phyloP scores from a whole-genome alignment of 1,140 invertebrate genomes.

The Pseudachorutes palmiensis region DNA sequence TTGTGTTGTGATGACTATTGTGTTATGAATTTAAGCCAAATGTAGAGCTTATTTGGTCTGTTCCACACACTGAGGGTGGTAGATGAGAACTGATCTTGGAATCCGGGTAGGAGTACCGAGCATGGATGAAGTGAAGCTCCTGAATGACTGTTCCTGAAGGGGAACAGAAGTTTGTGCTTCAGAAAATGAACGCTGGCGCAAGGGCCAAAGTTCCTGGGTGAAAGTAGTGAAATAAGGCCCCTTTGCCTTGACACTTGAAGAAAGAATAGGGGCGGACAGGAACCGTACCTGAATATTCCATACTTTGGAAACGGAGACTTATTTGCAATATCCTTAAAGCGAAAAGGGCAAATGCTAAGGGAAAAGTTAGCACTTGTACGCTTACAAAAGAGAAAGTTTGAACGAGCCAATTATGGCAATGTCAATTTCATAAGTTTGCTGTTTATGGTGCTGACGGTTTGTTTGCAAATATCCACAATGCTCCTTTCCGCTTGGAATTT shows the following conservation, averaged over 20 bases:
- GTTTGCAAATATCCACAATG: conserved; percentile 4
- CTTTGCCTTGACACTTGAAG: neutral
- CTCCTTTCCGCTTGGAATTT: too few relatives aligned
- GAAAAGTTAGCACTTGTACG: neutral
- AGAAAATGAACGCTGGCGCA: neutral
- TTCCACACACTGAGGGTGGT: neutral
- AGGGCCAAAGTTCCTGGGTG: neutral
- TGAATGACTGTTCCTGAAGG: neutral
- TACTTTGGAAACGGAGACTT: too few relatives aligned
- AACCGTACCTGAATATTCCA: too few relatives aligned
- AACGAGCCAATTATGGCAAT: conserved; percentile 1
- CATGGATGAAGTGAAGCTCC: neutral
- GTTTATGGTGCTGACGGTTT: neutral
- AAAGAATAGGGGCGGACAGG: too few relatives aligned
- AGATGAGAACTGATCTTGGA: neutral
- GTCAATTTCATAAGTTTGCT: conserved; percentile 3
- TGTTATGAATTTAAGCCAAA: neutral
- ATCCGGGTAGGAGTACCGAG: neutral
- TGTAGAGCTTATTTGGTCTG: neutral
- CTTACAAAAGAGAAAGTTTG: conserved; percentile 1
- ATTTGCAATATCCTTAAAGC: too few relatives aligned
- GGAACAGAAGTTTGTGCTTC: too few relatives aligned
- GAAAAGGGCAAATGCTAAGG: too few relatives aligned
- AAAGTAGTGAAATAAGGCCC: neutral
- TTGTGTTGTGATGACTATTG: neutral